Evolutionary conservation across 2,113 vertebrate genomes (phyloP).

Genomic region (Polypterus bichir): DNA sequence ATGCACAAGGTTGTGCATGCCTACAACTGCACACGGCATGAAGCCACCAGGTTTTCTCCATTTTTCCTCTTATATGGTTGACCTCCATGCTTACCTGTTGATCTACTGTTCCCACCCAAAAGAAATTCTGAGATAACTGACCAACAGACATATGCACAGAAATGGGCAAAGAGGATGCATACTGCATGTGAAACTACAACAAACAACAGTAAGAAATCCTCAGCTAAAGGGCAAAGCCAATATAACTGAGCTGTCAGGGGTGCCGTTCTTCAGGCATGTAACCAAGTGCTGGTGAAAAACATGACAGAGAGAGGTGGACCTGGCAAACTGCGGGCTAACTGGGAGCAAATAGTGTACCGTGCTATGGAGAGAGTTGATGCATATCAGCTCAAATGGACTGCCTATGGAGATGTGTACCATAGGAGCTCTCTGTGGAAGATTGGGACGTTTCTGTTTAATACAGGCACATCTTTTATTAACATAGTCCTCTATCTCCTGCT

Average conservation of each 20-base stretch:
- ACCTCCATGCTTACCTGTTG: constrained; percentile 14
- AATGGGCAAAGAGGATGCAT: constrained; percentile 14
- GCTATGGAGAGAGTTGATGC: no score
- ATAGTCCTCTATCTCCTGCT: no score
- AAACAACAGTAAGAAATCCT: constrained; percentile 16
- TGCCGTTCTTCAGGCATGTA: constrained; percentile 5
- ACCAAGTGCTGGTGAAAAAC: no score
- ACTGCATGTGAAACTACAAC: constrained; percentile 13
- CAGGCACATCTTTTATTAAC: no score
- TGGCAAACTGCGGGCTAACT: no score
- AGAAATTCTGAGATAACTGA: constrained; percentile 1
- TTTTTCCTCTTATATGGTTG: constrained; percentile 20
- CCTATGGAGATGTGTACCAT: no score
- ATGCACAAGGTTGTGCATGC: constrained; percentile 7
- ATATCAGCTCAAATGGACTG: no score
- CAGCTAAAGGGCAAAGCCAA: constrained; percentile 12
- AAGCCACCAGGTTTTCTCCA: constrained; percentile 18
- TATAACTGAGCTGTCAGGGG: constrained; percentile 17
- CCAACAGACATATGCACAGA: constrained; percentile 12
- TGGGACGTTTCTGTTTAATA: no score
- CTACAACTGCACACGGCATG: constrained; percentile 16
- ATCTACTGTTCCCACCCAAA: constrained; percentile 15
- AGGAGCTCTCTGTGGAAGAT: no score
- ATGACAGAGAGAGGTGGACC: no score
- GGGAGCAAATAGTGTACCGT: no score